These are phyloP conservation scores for Elachura formosa DNA, from an alignment of 2,113 vertebrate genomes.

Conservation along the genomic window DNA sequence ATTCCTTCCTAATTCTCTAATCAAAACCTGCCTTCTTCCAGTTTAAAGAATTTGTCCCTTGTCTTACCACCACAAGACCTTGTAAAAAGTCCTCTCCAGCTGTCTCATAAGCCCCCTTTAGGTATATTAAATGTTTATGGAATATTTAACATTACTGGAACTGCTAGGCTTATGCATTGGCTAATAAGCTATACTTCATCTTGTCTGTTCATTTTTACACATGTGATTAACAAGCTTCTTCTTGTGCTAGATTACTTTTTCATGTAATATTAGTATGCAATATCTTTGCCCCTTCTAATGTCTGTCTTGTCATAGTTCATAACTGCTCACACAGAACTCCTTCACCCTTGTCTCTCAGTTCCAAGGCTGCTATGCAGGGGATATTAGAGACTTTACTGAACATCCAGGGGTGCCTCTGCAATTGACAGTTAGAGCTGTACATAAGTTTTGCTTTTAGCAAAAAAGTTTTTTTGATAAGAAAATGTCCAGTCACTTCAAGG, in stretches of 20 bases:
- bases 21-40: neutral
- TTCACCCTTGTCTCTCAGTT: neutral
- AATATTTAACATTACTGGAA: neutral
- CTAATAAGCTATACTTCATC: neutral
- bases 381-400: neutral
- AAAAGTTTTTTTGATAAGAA: neutral
- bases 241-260: neutral
- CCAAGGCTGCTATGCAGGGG: neutral
- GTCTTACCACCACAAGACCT: neutral
- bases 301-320: neutral
- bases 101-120: neutral
- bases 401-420: neutral
- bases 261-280: neutral
- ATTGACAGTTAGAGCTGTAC: neutral
- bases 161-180: neutral
- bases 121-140: neutral
- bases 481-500: fast-evolving
- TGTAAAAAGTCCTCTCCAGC: neutral
- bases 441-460: neutral
- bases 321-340: neutral
- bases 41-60: neutral
- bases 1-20: neutral
- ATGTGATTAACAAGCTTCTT: neutral
- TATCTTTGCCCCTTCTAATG: neutral
- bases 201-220: neutral